Conservation (phyloP, 2,113 vertebrate genomes). For the Laticauda colubrina region DNA sequence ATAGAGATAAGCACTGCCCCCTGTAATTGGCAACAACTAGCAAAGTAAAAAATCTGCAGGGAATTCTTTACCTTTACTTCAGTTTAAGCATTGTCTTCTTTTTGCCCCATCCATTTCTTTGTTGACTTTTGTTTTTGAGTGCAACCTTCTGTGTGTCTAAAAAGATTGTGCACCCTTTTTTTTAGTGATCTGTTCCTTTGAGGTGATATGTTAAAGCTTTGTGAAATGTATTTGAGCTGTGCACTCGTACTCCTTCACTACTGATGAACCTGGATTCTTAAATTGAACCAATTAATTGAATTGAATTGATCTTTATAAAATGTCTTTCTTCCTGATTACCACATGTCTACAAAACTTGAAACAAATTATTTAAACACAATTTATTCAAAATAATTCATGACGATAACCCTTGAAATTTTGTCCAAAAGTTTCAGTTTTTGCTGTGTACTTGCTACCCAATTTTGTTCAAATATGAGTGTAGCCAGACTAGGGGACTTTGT, state of each 20-base stretch:
- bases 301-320: background rate
- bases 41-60: background rate
- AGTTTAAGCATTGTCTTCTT: background rate
- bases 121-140: background rate
- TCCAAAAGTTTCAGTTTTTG: background rate
- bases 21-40: background rate
- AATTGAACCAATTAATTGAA: background rate
- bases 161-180: background rate
- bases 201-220: background rate
- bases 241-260: background rate
- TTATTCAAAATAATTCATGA: background rate
- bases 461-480: background rate
- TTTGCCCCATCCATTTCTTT: background rate
- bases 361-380: background rate
- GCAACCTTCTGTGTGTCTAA: background rate
- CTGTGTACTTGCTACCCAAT: background rate
- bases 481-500: background rate
- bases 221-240: background rate
- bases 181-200: background rate
- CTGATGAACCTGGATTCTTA: background rate
- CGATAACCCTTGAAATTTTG: background rate
- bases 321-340: conserved; percentile 7
- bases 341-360: background rate
- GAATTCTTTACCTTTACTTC: background rate
- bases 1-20: background rate